Percentiles rank a stretch among this genome's conserved stretches.
These are phyloP conservation scores for Thereva nobilitata DNA, from an alignment of 2,888 invertebrate species.

Conservation along the genomic window DNA sequence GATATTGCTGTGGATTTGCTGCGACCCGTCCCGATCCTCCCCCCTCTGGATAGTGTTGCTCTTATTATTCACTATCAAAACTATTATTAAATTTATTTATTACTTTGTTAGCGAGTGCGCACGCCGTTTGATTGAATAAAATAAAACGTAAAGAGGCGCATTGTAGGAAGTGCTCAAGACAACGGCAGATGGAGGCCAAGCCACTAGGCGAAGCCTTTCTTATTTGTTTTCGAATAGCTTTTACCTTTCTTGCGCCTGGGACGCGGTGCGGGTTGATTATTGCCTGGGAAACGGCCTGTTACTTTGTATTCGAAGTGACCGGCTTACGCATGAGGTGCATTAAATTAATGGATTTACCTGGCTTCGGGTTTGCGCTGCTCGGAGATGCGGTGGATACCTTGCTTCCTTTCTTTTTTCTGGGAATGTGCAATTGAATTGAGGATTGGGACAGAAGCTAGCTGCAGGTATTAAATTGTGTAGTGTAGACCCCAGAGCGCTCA, in stretches of 20 bases:
- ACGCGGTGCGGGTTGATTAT: constrained; percentile 1
- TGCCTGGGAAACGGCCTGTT: constrained; percentile 15
- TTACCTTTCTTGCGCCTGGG: constrained; percentile 7
- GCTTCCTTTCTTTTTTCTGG: constrained; percentile 18
- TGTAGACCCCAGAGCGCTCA: background rate
- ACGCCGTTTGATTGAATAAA: constrained; percentile 30
- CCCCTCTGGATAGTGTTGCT: background rate
- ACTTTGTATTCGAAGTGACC: constrained; percentile 28
- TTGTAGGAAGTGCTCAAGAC: constrained; percentile 25
- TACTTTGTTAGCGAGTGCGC: constrained; percentile 6
- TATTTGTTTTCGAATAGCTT: too few relatives aligned
- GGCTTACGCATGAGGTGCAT: constrained; percentile 32
- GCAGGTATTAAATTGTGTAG: constrained; percentile 6
- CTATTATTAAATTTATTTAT: constrained; percentile 32
- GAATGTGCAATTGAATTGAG: constrained; percentile 8
- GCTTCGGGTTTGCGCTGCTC: constrained; percentile 8
- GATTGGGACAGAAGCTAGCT: constrained; percentile 6
- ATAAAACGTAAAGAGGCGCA: constrained; percentile 16
- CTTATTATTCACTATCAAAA: constrained; percentile 30
- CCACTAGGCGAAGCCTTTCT: background rate
- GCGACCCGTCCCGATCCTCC: background rate
- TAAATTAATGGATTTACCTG: constrained; percentile 34
- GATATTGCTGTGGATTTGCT: constrained; percentile 13
- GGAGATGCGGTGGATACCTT: constrained; percentile 1
- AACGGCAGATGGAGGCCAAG: constrained; percentile 26